Evolutionary conservation across 2,797 vertebrate species (phyloP), one percentile per base, ranked within the genome.

Genomic region (Xerus rutilus): DNA sequence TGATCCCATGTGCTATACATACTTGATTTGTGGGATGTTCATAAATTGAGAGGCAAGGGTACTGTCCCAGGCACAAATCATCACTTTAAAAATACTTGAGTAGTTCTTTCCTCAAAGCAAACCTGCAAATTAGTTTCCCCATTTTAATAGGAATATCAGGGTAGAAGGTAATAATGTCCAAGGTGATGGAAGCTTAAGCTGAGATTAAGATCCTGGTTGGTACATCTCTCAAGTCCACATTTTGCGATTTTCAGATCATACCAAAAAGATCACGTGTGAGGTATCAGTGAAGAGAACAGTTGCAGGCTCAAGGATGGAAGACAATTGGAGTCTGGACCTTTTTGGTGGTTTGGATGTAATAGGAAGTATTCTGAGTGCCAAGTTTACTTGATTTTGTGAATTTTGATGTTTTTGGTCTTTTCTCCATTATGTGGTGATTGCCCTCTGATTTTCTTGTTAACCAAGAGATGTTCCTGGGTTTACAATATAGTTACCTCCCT

Each of bases 361-460:
- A 45, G 1, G 86, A 39, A 45, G 1, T 89, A n/a, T 83, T 89
- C 84, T 32, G 35, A 43, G 79, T 54, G 62, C 62, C 77, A 91
- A 21, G 5, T 49, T 28, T 79, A 18, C 45, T 74, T 73, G 49
- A 70, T 92, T 73, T 91, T 57, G 4, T 86, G 35, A 65, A 4
- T 78, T 94, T 69, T 81, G 15, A 45, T 76, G 12, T 73, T 76
- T 84, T 62, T 13, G 54, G 3, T 70, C 4, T 69, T 92, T 92
- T 76, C 79, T 52, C 5, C 25, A 13, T 2, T 54, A 20, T 69
- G 57, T n/a, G 13, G 78, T 93, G 52, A 86, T 83, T 32, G 9
- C 32, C 45, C 3, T 93, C 49, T 76, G 65, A 73, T 86, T 86
- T 91, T 96, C 43, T 77, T 95, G 43, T 65, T 77, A 74, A 70